Evolutionary conservation across 1,140 invertebrate genomes (phyloP).

Genomic region (Aporrectodea caliginosa): DNA sequence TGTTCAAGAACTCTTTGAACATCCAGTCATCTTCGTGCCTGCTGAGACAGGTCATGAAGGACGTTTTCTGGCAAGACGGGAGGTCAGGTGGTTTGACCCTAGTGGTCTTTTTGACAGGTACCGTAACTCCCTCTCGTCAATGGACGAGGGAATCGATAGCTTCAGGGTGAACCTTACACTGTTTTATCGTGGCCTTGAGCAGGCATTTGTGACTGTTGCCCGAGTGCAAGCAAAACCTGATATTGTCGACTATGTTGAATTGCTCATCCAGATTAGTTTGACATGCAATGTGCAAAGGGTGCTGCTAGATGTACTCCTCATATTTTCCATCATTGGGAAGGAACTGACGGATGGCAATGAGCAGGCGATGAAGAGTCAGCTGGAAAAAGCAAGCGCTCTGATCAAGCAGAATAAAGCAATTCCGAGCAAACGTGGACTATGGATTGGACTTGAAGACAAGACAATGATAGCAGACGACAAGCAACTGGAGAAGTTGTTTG

Average conservation of each 20-base stretch:
- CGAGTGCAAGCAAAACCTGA: not conserved
- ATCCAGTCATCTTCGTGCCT: not conserved
- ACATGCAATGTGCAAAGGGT: not conserved
- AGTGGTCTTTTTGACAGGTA: not conserved
- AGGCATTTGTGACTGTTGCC: not conserved
- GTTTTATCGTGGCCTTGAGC: not conserved
- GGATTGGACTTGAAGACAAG: constrained; percentile 40
- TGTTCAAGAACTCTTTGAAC: not conserved
- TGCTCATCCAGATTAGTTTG: not conserved
- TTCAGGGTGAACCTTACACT: not conserved
- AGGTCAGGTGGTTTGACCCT: not conserved
- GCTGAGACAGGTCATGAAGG: not conserved
- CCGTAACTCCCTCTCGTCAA: not conserved
- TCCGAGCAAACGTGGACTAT: constrained; percentile 38
- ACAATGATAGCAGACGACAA: constrained; percentile 47
- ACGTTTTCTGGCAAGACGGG: not conserved
- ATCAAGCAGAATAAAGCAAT: constrained; percentile 24
- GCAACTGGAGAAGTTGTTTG: constrained; percentile 48
- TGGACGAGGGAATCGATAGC: not conserved
- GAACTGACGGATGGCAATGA: not conserved
- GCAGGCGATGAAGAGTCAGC: not conserved
- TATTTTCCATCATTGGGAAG: not conserved
- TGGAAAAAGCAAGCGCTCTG: not conserved
- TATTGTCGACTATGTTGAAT: not conserved
- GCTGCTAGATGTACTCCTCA: not conserved